A percentile compares a stretch with the other conserved stretches of the same genome.
phyloP scores from a whole-genome alignment of 2,113 vertebrate genomes.

The Eubucco bourcierii region DNA sequence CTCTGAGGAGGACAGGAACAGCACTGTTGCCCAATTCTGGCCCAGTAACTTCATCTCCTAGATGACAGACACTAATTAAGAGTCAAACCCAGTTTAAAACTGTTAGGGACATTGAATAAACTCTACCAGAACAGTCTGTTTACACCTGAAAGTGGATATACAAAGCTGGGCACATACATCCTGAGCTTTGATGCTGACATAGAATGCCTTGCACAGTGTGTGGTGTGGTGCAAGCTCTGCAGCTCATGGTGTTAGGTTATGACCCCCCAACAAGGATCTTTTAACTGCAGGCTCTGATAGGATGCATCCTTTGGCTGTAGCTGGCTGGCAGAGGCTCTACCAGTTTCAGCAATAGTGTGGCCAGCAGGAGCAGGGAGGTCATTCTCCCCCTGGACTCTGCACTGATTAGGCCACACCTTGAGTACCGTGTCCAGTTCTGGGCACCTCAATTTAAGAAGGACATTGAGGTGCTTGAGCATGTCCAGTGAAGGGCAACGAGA shows the following conservation, averaged over 20 bases:
- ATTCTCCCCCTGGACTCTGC: too few relatives aligned
- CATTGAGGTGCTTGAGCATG: too few relatives aligned
- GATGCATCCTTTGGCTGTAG: background rate
- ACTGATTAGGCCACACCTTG: too few relatives aligned
- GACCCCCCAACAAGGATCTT: background rate
- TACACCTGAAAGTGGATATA: background rate
- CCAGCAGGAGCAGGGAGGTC: too few relatives aligned
- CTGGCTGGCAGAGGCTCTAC: background rate
- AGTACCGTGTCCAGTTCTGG: too few relatives aligned
- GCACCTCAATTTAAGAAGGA: too few relatives aligned
- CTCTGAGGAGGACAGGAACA: background rate
- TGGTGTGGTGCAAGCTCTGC: background rate
- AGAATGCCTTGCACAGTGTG: background rate
- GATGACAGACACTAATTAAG: background rate
- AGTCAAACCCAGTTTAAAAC: background rate
- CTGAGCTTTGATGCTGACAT: background rate
- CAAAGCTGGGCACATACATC: background rate
- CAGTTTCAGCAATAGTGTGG: too few relatives aligned
- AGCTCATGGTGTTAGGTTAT: background rate
- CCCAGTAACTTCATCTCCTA: background rate
- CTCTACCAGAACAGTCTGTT: background rate
- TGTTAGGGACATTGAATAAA: background rate
- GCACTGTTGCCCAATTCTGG: rapidly evolving
- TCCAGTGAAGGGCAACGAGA: too few relatives aligned
- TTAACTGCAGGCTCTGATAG: background rate